Evolutionary conservation across 2,113 vertebrate species (phyloP), one percentile per base, ranked within the genome.

Genomic region (Apaloderma vittatum): DNA sequence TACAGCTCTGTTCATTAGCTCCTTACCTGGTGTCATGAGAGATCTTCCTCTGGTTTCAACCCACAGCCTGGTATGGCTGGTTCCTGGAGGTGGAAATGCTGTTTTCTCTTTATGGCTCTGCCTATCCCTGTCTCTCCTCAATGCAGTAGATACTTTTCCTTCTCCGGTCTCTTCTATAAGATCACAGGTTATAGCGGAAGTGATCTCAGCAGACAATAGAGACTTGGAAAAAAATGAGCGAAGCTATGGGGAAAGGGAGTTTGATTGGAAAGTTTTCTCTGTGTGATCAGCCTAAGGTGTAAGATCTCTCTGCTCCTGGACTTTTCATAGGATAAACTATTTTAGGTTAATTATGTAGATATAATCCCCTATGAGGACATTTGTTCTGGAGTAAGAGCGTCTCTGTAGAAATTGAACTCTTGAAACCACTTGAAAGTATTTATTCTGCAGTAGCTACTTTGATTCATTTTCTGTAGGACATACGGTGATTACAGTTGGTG

Each of bases 351-450:
- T 94, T 92, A 43, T 8, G 15, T 34, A 46, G 37, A 6, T 58
- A 21, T 26, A 77, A 90, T 77, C 22, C 15, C 5, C 15, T 66
- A 2, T 43, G 63, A 55, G 61, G 34, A 40, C 40, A 30, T 52
- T 66, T 83, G 58, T 86, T 90, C 61, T 78, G 40, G 15, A n/a
- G 20, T 71, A 51, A 59, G 80, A 74, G 20, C 79, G 23, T 57
- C 79, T 80, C 0, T 46, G n/a, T 65, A 52, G 72, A 90, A 84
- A 73, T 15, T 54, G n/a, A 91, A 32, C 63, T 92, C 82, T 62
- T 86, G 59, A 91, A 95, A 81, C 66, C 20, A 59, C 76, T 91
- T 84, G 48, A 30, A 92, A 80, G 15, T 78, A 21, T 49, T 93
- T 84, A 57, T 78, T 90, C 43, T 78, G 26, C 37, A 43, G 16